phyloP scores from a whole-genome alignment of 2,113 vertebrate genomes.

The Festucalex cinctus region DNA sequence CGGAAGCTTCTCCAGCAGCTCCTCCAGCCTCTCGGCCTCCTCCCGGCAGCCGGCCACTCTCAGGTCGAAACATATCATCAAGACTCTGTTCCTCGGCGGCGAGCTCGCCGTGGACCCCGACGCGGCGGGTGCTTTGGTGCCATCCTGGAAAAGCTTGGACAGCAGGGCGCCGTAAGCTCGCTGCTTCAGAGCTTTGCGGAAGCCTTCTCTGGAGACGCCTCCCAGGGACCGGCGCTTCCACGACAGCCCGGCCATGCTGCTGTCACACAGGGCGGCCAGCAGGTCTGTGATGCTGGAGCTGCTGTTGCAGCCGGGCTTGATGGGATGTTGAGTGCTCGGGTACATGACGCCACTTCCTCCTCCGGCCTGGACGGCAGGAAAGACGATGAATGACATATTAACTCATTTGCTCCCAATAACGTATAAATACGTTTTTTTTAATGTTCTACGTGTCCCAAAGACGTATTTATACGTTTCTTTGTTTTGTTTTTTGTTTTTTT shows the following conservation, averaged over 20 bases:
- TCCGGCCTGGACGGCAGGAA: slow-evolving; percentile 25
- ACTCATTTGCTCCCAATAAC: no score
- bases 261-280: slow-evolving; percentile 83
- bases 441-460: no score
- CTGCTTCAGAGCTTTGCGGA: slow-evolving; percentile 76
- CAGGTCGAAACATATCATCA: slow-evolving; percentile 93
- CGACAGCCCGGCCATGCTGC: slow-evolving; percentile 76
- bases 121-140: slow-evolving; percentile 22
- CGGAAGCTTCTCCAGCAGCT: slow-evolving; percentile 75
- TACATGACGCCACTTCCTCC: slow-evolving; percentile 31
- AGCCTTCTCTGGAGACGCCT: slow-evolving; percentile 65
- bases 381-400: background rate
- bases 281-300: slow-evolving; percentile 78
- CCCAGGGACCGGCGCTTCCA: slow-evolving; percentile 73
- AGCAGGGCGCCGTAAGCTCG: slow-evolving; percentile 82
- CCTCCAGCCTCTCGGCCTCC: slow-evolving; percentile 87
- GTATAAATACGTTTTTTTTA: no score
- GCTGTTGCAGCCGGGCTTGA: slow-evolving; percentile 30
- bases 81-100: slow-evolving; percentile 84
- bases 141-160: slow-evolving; percentile 82
- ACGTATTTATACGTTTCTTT: no score
- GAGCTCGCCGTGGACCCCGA: slow-evolving; percentile 50
- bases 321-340: background rate
- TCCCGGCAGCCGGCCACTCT: slow-evolving; percentile 80
- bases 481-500: no score